Base-by-base conservation (phyloP, 2,888 invertebrate species). In the Siphonodentalium dalli region DNA sequence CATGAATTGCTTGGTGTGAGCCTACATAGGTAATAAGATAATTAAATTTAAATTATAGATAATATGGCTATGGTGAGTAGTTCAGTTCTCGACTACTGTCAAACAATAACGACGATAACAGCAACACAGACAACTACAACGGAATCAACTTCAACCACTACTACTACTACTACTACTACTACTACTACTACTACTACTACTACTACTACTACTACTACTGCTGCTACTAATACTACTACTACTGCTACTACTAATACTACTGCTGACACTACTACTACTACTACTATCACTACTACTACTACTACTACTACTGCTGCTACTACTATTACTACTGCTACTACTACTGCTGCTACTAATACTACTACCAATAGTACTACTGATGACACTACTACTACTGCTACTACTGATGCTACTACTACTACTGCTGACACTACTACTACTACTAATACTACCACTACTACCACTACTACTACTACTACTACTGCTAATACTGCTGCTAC, bases 81-180 rank as follows among this genome's bases (percentile, higher is more conserved):
- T n/a, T n/a, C n/a, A n/a, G n/a, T n/a, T n/a, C n/a, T n/a, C n/a
- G n/a, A n/a, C n/a, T n/a, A n/a, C n/a, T n/a, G n/a, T n/a, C n/a
- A n/a, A n/a, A n/a, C n/a, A n/a, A n/a, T n/a, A n/a, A n/a, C n/a
- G n/a, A n/a, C n/a, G n/a, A n/a, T n/a, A n/a, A n/a, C n/a, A n/a
- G n/a, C n/a, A n/a, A n/a, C n/a, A n/a, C n/a, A n/a, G n/a, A n/a
- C n/a, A n/a, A 41, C 33, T 26, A 38, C 49, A 34, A 52, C 42
- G 31, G 41, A 40, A 57, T 2, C 2, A 49, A 48, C 24, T 15
- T 28, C 28, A 52, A 39, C 48, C 52, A 41, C 34, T 51, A 40
- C 53, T 40, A 31, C 42, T 52, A 33, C 53, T 53, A 33, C 49
- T 53, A 33, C 34, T 52, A 41, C 48, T 53, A 51, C 47, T 40